Conservation (phyloP, 1,140 invertebrate species). For the Philopotamus ludificatus region DNA sequence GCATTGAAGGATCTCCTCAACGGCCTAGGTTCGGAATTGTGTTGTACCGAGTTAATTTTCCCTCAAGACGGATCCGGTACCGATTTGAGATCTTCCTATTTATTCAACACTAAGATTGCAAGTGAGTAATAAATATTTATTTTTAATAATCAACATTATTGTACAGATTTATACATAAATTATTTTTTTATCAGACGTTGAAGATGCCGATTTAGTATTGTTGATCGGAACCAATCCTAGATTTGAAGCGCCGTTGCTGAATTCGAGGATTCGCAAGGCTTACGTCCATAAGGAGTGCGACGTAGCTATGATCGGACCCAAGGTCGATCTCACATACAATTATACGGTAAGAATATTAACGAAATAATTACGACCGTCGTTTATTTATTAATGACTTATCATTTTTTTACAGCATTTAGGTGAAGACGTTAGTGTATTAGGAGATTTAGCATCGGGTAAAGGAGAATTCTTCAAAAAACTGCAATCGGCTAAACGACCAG, state of each 20-base stretch:
- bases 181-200: slow-evolving; percentile 61
- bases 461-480: slow-evolving; percentile 77
- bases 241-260: slow-evolving; percentile 96
- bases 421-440: slow-evolving; percentile 68
- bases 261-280: slow-evolving; percentile 91
- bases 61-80: slow-evolving; percentile 81
- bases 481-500: slow-evolving; percentile 77
- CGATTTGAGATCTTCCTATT: slow-evolving; percentile 87
- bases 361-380: neutral
- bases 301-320: slow-evolving; percentile 83
- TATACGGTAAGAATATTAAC: slow-evolving; percentile 66
- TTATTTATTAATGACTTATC: slow-evolving; percentile 40
- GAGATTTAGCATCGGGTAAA: slow-evolving; percentile 70
- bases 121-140: slow-evolving; percentile 50
- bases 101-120: slow-evolving; percentile 86
- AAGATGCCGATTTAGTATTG: slow-evolving; percentile 91
- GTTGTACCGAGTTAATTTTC: slow-evolving; percentile 90
- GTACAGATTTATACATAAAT: slow-evolving; percentile 3
- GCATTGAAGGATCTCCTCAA: slow-evolving; percentile 95
- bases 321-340: slow-evolving; percentile 92
- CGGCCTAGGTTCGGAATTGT: slow-evolving; percentile 77
- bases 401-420: slow-evolving; percentile 72
- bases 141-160: neutral
- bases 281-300: slow-evolving; percentile 84
- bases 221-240: slow-evolving; percentile 96